A percentile compares a stretch with the other conserved stretches of the same genome.
phyloP scores from a whole-genome alignment of 64 coral and sea anemone genomes.

The Pocillopora verrucosa region DNA sequence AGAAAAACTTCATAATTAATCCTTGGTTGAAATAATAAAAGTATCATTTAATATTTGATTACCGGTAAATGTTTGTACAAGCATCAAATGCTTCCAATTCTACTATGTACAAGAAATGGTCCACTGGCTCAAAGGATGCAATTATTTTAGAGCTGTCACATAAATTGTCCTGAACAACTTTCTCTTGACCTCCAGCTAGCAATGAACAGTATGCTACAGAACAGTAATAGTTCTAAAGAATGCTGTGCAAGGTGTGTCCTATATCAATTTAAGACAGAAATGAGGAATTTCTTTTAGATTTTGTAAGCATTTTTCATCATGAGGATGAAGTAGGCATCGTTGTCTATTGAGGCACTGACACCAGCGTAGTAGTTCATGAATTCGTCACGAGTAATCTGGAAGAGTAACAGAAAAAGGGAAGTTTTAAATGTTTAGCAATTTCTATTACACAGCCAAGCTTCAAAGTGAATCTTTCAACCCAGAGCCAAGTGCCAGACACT shows the following conservation, averaged over 20 bases:
- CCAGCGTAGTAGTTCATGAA: constrained; percentile 98
- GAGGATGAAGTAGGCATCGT: constrained; percentile 92
- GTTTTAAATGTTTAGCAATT: not conserved
- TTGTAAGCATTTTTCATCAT: constrained; percentile 99
- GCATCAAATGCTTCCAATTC: not conserved
- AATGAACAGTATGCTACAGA: not conserved
- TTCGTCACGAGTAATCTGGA: constrained; percentile 94
- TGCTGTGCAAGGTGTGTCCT: too few relatives aligned
- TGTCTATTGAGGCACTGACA: constrained; percentile 98
- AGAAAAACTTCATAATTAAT: too few relatives aligned
- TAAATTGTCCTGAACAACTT: not conserved
- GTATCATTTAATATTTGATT: not conserved
- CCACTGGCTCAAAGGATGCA: not conserved
- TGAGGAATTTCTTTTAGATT: constrained; percentile 25
- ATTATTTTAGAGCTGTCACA: not conserved
- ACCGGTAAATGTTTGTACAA: not conserved
- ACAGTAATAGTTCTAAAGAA: not conserved
- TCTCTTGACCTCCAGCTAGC: not conserved
- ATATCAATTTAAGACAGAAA: not conserved
- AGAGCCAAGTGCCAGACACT: too few relatives aligned
- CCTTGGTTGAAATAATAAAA: too few relatives aligned
- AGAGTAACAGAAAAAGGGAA: not conserved
- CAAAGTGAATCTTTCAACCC: too few relatives aligned
- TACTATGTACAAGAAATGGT: not conserved
- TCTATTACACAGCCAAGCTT: too few relatives aligned